Conservation (phyloP, 2,797 vertebrate species). For the Antennarius maculatus region DNA sequence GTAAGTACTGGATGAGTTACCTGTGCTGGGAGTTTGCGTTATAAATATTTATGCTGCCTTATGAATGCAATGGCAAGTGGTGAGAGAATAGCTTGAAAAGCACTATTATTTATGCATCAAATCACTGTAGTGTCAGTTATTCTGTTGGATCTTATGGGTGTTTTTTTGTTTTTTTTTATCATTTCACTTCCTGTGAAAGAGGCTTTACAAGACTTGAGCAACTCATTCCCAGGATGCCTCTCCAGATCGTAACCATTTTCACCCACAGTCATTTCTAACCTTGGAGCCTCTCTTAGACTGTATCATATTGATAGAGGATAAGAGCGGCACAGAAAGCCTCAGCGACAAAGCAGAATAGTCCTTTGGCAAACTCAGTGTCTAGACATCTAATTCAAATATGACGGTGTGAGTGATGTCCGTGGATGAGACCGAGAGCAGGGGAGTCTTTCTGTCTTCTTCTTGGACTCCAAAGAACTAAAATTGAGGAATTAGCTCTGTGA, state of each 20-base stretch:
- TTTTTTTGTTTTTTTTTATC: background rate
- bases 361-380: conserved; percentile 73
- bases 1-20: conserved; percentile 6
- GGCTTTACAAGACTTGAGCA: conserved; percentile 22
- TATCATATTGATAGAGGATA: conserved; percentile 67
- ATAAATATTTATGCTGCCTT: conserved; percentile 27
- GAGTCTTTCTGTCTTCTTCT: conserved; percentile 14
- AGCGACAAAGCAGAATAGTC: conserved; percentile 57
- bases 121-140: conserved; percentile 13
- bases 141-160: conserved; percentile 10
- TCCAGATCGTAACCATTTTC: conserved; percentile 54
- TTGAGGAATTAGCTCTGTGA: conserved; percentile 66
- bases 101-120: background rate
- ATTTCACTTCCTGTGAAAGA: conserved; percentile 3
- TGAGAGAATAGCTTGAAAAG: background rate
- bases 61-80: background rate
- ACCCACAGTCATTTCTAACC: conserved; percentile 37
- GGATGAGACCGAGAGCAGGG: conserved; percentile 63
- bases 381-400: conserved; percentile 78
- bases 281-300: conserved; percentile 46
- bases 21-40: conserved; percentile 9
- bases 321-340: conserved; percentile 50
- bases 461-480: conserved; percentile 58
- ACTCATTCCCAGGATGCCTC: conserved; percentile 44
- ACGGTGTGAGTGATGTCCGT: conserved; percentile 71